Evolutionary conservation across 2,888 invertebrate genomes (phyloP).

Genomic region (Callyntrura guangdongensis): DNA sequence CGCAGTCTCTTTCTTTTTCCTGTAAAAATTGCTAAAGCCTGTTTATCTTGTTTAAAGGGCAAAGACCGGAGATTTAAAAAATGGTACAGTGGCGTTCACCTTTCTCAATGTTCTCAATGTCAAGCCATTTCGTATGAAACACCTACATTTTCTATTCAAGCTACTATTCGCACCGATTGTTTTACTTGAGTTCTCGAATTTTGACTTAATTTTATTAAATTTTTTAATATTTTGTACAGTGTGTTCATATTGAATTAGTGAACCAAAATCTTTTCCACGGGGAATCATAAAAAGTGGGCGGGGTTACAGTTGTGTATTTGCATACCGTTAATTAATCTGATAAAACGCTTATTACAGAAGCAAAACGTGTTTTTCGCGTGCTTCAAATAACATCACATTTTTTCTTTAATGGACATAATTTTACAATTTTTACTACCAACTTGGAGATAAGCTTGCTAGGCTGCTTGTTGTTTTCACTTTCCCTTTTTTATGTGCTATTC

Average conservation of each 20-base stretch:
- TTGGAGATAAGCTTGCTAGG: no score
- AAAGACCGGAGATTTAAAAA: no score
- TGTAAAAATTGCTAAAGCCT: neutral
- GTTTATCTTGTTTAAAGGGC: no score
- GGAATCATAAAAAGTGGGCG: neutral
- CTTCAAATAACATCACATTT: neutral
- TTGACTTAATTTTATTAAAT: no score
- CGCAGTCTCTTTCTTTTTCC: neutral
- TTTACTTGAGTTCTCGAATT: no score
- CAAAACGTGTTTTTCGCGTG: constrained; percentile 36
- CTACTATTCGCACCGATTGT: no score
- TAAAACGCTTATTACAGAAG: constrained; percentile 25
- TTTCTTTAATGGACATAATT: neutral
- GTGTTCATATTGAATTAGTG: neutral
- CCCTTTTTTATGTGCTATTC: neutral
- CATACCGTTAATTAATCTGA: constrained; percentile 47
- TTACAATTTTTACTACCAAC: no score
- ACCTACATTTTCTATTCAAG: no score
- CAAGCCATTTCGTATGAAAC: no score
- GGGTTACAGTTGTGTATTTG: neutral
- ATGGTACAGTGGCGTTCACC: no score
- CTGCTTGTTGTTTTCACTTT: neutral
- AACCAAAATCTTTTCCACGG: neutral
- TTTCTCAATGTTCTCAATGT: no score
- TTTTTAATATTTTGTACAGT: no score